Evolutionary conservation across 2,888 invertebrate genomes (phyloP), one percentile per base, ranked within the genome.

Genomic region (Timema cristinae): DNA sequence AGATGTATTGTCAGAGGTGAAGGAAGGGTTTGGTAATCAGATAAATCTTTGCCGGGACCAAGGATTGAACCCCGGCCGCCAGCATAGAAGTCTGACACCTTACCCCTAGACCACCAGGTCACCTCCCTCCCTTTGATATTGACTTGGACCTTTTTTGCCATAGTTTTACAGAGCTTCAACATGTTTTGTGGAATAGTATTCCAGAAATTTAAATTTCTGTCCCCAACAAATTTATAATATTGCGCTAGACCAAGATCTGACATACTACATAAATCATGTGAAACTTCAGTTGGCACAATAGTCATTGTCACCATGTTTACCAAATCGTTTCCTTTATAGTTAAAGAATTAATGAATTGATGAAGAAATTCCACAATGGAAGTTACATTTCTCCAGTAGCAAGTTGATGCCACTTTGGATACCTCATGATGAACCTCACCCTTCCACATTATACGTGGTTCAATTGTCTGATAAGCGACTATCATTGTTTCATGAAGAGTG

Each of bases 281-380:
- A 6, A 56, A 56, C 56, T 56, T 56, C 56, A 15, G 56, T 8
- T 15, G 7, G n/a, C 16, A 16, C 56, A 56, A 56, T 16, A 56
- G 56, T 56, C 56, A 56, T 56, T 56, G 56, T 11, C n/a, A 56
- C 56, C n/a, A 56, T 5, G 56, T 56, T 56, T 7, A 56, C 56
- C 1, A 56, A 7, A 56, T 56, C 56, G n/a, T 56, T 16, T 56
- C 56, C 9, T 15, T 11, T 56, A 16, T 11, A 56, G 16, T 5
- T 56, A 56, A 11, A 15, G 56, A 16, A 56, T 56, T 56, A 56
- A 56, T 56, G n/a, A 15, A 56, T n/a, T 56, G 5, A 56, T 15
- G 9, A n/a, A 56, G 56, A 56, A n/a, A 56, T 56, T 56, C 16
- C 56, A 56, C 16, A 5, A 7, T 56, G n/a, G 56, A n/a, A 56